Evolutionary conservation across 2,888 invertebrate genomes (phyloP), one percentile per base, ranked within the genome.

Genomic region (Orthosia gracilis): DNA sequence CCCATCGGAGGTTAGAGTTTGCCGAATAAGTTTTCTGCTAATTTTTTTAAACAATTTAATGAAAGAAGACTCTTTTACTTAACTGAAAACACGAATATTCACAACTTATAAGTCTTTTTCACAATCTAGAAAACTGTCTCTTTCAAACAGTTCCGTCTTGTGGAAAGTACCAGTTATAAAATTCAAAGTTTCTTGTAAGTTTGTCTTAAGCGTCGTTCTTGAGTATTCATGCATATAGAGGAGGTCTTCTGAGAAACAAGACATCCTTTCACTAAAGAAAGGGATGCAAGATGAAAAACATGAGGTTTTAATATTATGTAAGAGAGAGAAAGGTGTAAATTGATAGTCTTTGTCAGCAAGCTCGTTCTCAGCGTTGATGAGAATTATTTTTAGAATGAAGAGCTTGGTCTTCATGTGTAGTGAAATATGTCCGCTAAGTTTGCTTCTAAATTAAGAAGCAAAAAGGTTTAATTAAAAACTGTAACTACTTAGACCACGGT

Each of bases 171-270:
- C 65, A 68, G 76, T 70, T 82, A 72, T 71, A 75, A 78, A 69
- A 83, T 77, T 70, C 76, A 70, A 85, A 78, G 73, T 73, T 73
- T 61, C 58, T 45, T 61, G 55, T 71, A 81, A 78, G 59, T 75
- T 72, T 45, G 64, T 75, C 68, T 75, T 76, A 69, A 76, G 69
- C 67, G 50, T 55, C 72, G 63, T 72, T 81, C 65, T 69, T 23
- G 50, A 81, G 72, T 78, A 61, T 64, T 78, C 84, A 80, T 85
- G 85, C 85, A 83, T 85, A 85, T 61, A 81, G 69, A 85, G 74
- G 65, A 83, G 77, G 54, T 87, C 69, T 78, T 73, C 67, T 65
- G 65, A 75, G 65, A 71, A 77, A 69, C 1, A 58, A 65, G 69
- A 80, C 71, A 73, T 85, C 76, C 75, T 82, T 74, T 72, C 66